Conservation (phyloP, 92 coral and sea anemone species). For the Pocillopora meandrina region DNA sequence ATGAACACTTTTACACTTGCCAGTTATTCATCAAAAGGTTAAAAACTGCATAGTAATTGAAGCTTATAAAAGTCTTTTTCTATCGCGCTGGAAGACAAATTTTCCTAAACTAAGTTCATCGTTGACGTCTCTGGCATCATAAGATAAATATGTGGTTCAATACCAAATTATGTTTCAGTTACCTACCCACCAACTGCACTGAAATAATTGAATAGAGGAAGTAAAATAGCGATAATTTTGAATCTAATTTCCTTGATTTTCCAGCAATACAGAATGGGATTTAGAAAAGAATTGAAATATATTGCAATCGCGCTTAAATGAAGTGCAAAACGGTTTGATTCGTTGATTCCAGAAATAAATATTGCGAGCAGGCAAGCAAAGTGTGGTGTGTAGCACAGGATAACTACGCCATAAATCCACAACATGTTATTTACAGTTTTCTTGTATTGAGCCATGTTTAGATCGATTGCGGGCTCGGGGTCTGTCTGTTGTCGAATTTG, state of each 20-base stretch:
- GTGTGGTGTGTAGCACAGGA: constrained; percentile 12
- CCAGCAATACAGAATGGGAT: constrained; percentile 58
- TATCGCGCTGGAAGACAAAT: too few relatives aligned
- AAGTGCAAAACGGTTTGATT: constrained; percentile 1
- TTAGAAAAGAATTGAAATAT: constrained; percentile 19
- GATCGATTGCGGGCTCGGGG: neutral
- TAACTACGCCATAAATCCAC: constrained; percentile 4
- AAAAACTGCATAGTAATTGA: too few relatives aligned
- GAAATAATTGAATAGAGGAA: too few relatives aligned
- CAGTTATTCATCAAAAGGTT: too few relatives aligned
- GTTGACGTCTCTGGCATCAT: too few relatives aligned
- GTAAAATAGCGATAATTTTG: too few relatives aligned
- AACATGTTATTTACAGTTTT: constrained; percentile 13
- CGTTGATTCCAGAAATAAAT: neutral
- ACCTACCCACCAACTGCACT: too few relatives aligned
- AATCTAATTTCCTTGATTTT: neutral
- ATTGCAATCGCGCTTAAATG: neutral
- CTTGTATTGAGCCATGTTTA: neutral
- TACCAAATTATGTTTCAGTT: too few relatives aligned
- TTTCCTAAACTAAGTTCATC: too few relatives aligned
- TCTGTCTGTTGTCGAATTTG: neutral
- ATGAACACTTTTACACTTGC: too few relatives aligned
- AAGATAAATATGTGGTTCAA: too few relatives aligned
- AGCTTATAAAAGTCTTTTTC: too few relatives aligned
- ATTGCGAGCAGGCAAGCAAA: neutral